A percentile compares a stretch with the other conserved stretches of the same genome.
Conservation (phyloP, 2,888 invertebrate species). For the Drosophila kanekoi region DNA sequence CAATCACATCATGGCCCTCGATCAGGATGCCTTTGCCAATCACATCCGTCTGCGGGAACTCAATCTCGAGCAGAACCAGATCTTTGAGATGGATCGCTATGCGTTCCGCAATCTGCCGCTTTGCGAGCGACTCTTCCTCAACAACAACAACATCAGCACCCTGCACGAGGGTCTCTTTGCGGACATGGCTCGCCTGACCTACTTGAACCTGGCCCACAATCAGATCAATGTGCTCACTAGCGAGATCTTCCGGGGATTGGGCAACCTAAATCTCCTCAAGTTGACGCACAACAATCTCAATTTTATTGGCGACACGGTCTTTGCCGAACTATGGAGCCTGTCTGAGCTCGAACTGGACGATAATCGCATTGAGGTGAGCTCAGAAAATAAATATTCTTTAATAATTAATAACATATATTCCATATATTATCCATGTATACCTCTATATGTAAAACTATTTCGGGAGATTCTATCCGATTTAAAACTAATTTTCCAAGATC, state of each 20-base stretch:
- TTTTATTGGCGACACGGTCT: slow-evolving; percentile 92
- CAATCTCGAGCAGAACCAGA: slow-evolving; percentile 91
- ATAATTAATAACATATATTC: neutral
- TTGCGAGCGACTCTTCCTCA: slow-evolving; percentile 91
- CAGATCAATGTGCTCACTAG: slow-evolving; percentile 91
- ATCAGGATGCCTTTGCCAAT: slow-evolving; percentile 90
- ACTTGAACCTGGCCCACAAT: slow-evolving; percentile 92
- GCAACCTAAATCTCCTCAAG: slow-evolving; percentile 90
- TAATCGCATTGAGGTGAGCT: slow-evolving; percentile 88
- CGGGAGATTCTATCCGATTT: too few species aligned
- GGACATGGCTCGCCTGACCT: slow-evolving; percentile 90
- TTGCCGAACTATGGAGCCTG: slow-evolving; percentile 91
- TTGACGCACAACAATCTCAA: slow-evolving; percentile 91
- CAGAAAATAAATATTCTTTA: slow-evolving; percentile 1
- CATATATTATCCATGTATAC: too few species aligned
- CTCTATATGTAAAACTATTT: neutral
- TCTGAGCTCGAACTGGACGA: slow-evolving; percentile 90
- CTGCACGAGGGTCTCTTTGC: slow-evolving; percentile 94
- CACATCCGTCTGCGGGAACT: slow-evolving; percentile 89
- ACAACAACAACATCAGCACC: slow-evolving; percentile 93
- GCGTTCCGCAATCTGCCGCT: slow-evolving; percentile 91
- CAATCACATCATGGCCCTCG: slow-evolving; percentile 89
- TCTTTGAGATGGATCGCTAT: slow-evolving; percentile 90
- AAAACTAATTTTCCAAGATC: too few species aligned
- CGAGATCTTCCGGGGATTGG: slow-evolving; percentile 91